Base-by-base conservation (phyloP, 2,113 vertebrate genomes). In the Ranitomeya imitator region DNA sequence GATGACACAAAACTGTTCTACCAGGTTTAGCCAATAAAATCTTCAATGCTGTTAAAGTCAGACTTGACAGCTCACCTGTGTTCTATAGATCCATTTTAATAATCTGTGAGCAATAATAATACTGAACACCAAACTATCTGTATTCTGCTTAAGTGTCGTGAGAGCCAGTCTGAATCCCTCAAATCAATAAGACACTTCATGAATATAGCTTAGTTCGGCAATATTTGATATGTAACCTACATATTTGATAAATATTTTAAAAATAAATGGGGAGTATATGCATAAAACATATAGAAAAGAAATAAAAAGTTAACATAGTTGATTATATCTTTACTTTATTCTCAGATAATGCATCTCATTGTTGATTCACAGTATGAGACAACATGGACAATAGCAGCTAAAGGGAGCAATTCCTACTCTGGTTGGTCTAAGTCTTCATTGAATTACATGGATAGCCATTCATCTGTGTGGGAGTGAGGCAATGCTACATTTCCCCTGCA, bases 141-240 rank as follows among this genome's bases (percentile, higher is more conserved):
- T 81, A 81, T 81, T 81, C 79, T 61, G 57, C 26, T 19, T 15
- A 61, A 61, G 55, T 60, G 18, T 37, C n/a, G 8, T 80, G 55
- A 80, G 23, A 11, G 16, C 23, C 31, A 37, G 57, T 81, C 55
- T 59, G 55, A 26, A 80, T 81, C 55, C 61, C 14, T 61, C 7
- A 61, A 45, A 81, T 81, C 57, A 14, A 81, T 80, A 80, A 80
- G 78, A 31, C 78, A 60, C 23, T 57, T 60, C 19, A 80, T 60
- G 52, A 80, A 80, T 80, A 26, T 59, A 80, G 54, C 78, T 31
- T 26, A 60, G 54, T 80, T 59, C 78, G 31, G 55, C 55, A 80
- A 80, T 60, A 60, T 80, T 60, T 57, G 51, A 18, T 80, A 23
- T 79, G 78, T 16, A 31, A 23, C 54, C 57, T 79, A 79, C 55